Percentiles rank a stretch among this genome's conserved stretches.
These are phyloP conservation scores for Cryptocephalus primarius DNA, from an alignment of 2,888 invertebrate genomes.

Conservation along the genomic window DNA sequence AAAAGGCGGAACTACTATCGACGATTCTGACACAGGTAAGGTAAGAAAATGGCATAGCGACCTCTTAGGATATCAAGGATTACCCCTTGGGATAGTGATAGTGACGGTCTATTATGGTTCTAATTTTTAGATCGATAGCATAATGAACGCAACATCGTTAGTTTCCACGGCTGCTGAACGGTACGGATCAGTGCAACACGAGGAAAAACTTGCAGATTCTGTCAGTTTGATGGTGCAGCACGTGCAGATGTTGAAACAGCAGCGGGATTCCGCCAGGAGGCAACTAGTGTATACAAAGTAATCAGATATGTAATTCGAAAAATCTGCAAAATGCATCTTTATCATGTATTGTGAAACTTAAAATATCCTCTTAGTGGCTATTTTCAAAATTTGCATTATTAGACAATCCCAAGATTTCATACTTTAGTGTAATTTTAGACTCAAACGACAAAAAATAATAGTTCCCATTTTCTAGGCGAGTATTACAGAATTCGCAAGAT, in stretches of 20 bases:
- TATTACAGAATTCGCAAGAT: conserved; percentile 26
- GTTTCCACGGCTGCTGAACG: conserved; percentile 33
- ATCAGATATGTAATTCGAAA: not conserved
- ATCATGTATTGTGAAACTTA: not conserved
- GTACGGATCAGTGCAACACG: conserved; percentile 49
- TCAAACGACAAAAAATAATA: not conserved
- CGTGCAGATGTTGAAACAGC: conserved; percentile 46
- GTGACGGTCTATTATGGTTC: too few species aligned
- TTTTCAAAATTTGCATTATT: too few species aligned
- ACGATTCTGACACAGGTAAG: conserved; percentile 40
- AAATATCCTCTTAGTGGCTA: not conserved
- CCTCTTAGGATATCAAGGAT: too few species aligned
- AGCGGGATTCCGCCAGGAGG: conserved; percentile 42
- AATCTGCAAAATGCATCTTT: not conserved
- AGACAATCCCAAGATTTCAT: too few species aligned
- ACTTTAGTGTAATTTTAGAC: too few species aligned
- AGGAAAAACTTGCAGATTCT: conserved; percentile 43
- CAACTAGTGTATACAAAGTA: conserved; percentile 44
- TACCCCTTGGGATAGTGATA: too few species aligned
- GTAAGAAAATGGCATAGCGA: not conserved
- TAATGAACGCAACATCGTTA: conserved; percentile 29
- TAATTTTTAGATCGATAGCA: conserved; percentile 23
- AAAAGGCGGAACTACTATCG: conserved; percentile 41
- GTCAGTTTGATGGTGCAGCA: conserved; percentile 46
- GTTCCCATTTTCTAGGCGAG: conserved; percentile 22